Conservation (phyloP, 2,888 invertebrate genomes). For the Phytoseiulus persimilis region DNA sequence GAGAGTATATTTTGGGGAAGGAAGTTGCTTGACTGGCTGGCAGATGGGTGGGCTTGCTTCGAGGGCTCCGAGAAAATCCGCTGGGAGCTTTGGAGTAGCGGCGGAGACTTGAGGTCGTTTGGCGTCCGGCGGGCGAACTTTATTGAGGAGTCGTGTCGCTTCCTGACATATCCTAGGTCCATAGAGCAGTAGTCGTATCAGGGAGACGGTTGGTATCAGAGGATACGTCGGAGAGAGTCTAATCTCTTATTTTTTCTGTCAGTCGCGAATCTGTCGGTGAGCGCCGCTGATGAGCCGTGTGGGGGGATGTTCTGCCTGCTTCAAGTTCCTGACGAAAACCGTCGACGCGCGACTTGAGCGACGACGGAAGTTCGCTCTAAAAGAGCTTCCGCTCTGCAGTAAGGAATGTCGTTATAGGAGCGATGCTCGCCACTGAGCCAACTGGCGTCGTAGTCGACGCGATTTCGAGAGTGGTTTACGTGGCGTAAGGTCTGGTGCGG, state of each 20-base stretch:
- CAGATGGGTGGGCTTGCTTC: neutral
- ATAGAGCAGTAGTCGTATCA: neutral
- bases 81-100: neutral
- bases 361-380: slow-evolving; percentile 9
- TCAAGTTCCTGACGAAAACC: neutral
- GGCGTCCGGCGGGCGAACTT: neutral
- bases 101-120: neutral
- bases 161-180: neutral
- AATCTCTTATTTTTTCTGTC: neutral
- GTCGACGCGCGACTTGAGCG: neutral
- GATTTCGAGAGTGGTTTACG: too few relatives aligned
- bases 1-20: neutral
- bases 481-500: too few relatives aligned
- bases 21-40: neutral
- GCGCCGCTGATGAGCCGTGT: neutral
- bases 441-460: neutral
- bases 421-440: neutral
- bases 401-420: neutral
- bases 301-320: neutral
- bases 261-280: neutral
- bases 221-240: neutral
- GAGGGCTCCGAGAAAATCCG: neutral
- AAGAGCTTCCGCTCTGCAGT: slow-evolving; percentile 26
- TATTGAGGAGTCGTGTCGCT: neutral
- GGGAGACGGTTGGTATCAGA: neutral